Evolutionary conservation across 2,113 vertebrate species (phyloP), one percentile per base, ranked within the genome.

Genomic region (Struthio camelus): DNA sequence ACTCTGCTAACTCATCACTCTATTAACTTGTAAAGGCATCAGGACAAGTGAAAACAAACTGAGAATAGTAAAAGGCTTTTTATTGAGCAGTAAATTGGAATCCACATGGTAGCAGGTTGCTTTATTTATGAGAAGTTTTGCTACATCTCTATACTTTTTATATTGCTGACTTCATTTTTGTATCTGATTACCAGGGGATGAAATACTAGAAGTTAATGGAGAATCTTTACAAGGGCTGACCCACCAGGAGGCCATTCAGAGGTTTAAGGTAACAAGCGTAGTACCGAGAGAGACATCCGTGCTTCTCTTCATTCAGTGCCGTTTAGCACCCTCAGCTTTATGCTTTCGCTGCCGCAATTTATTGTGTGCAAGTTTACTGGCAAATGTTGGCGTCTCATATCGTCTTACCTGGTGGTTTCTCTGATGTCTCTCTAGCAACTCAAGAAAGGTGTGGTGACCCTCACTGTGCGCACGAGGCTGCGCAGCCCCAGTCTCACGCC

Each of bases 161-260:
- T 83, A 46, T 65, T 91, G 30, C 77, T 96, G 86, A 96, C 69
- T 64, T 91, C 1, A 20, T 86, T 96, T 97, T 96, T 95, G 11
- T 67, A 18, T 97, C 90, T 97, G 5, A 53, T 97, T 94, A 75
- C 82, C 91, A 99, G 99, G 99, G 77, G 99, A 99, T 92, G 99
- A 99, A 98, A 98, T 99, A 80, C 97, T 99, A 67, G 99, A 99
- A 94, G 99, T 99, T 25, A 99, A 99, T 61, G 99, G 99, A 96
- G 99, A 99, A 70, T 99, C 99, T 87, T 98, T 99, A 25, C 99
- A 99, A 95, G 99, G 99, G 87, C 97, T 99, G 94, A 99, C 99
- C 6, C 99, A 99, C 92, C 99, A 99, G 95, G 98, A 99, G 96
- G 99, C 99, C 85, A 99, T 99, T 97, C 99, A 99, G 79, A 99